Conservation (phyloP, 2,113 vertebrate genomes). For the Delphinapterus leucas region DNA sequence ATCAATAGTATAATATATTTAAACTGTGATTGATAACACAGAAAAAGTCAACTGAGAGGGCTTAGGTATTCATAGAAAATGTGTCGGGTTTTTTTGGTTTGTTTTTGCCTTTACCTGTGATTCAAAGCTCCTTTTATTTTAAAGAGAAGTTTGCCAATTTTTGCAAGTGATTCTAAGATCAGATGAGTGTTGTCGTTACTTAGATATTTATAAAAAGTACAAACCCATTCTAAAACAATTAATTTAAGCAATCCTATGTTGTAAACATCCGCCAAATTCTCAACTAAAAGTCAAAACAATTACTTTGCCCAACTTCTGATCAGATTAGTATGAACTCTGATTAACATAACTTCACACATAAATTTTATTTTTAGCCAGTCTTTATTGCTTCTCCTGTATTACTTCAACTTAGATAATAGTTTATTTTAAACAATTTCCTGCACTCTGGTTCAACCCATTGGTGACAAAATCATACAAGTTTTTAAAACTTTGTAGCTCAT, state of each 20-base stretch:
- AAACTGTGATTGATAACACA: background rate
- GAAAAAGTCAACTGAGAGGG: background rate
- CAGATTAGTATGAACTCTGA: background rate
- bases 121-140: background rate
- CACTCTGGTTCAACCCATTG: background rate
- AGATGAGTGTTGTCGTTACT: background rate
- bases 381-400: background rate
- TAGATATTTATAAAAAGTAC: background rate
- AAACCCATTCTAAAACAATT: background rate
- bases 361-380: background rate
- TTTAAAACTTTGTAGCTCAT: background rate
- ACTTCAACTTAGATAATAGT: background rate
- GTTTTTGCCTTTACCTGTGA: background rate
- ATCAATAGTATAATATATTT: slow-evolving; percentile 23
- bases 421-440: background rate
- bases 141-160: background rate
- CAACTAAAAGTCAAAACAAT: background rate
- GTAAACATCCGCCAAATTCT: background rate
- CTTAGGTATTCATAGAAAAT: background rate
- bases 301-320: background rate
- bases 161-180: background rate
- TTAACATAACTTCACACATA: background rate
- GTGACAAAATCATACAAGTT: background rate
- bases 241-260: background rate
- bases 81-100: background rate